Evolutionary conservation across 2,888 invertebrate species (phyloP), one percentile per base, ranked within the genome.

Genomic region (Limenitis camilla): DNA sequence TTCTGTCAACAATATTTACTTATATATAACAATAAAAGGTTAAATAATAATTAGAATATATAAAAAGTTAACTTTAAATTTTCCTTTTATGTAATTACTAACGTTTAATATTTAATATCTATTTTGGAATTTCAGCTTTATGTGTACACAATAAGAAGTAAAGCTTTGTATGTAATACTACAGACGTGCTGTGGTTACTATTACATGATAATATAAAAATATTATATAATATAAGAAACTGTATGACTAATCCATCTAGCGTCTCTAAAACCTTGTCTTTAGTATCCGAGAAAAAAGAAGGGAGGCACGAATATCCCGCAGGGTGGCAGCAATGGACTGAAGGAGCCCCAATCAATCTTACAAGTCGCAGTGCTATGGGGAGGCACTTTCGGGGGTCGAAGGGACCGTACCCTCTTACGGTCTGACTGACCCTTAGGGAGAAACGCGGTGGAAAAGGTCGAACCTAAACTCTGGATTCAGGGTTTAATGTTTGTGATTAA

Each of bases 291-390:
- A 82, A 85, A 85, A 85, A 83, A 80, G 76, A 78, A 75, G 75
- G 81, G 74, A 72, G 82, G 84, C 80, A 80, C 78, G 81, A 81
- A 78, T 81, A 81, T 80, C 84, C 81, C 83, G 66, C 79, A 77
- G 77, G 78, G 77, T 81, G 81, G 67, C 76, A 72, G 85, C 81
- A 83, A 85, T 84, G 88, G 88, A 87, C 87, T 87, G 82, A 84
- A 87, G 87, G 85, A 85, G 87, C 81, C 85, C 88, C 88, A 88
- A 88, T 88, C 88, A 88, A 88, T 88, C 88, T 88, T 88, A 84
- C 85, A 84, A 87, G 86, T 86, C 86, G 84, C 82, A 74, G 69
- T 73, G 78, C 75, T 72, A 71, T 69, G 72, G 63, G 65, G 63
- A 62, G 66, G 67, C 68, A 68, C 68, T 72, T 74, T 74, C 72